Evolutionary conservation across 1,140 invertebrate genomes (phyloP).

Genomic region (Trachymyrmex cornetzi): DNA sequence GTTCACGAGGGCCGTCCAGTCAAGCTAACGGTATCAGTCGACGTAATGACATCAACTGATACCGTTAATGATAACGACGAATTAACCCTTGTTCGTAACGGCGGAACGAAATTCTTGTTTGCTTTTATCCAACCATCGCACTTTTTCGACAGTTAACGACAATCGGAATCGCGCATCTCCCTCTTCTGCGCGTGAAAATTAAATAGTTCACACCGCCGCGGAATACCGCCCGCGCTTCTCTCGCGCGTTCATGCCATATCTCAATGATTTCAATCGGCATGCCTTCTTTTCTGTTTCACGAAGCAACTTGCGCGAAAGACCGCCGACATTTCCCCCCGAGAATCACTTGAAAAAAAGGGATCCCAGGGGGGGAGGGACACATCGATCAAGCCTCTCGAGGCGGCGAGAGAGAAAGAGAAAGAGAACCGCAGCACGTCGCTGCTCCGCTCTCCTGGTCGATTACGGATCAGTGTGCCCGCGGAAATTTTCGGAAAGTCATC

Average conservation of each 20-base stretch:
- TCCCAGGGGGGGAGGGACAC: slow-evolving; percentile 69
- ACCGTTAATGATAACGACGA: neutral
- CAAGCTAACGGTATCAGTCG: too few species aligned
- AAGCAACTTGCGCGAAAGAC: neutral
- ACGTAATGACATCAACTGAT: neutral
- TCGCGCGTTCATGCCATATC: neutral
- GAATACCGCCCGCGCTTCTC: neutral
- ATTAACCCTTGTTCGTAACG: slow-evolving; percentile 7
- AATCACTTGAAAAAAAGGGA: neutral
- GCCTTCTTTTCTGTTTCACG: neutral
- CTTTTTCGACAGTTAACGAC: slow-evolving; percentile 13
- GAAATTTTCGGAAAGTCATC: slow-evolving; percentile 84
- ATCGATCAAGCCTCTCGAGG: slow-evolving; percentile 83
- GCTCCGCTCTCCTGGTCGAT: slow-evolving; percentile 79
- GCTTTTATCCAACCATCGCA: neutral
- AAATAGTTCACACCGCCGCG: neutral
- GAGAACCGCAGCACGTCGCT: slow-evolving; percentile 73
- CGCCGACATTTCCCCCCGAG: neutral
- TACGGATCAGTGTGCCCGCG: slow-evolving; percentile 82
- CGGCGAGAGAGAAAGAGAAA: slow-evolving; percentile 39
- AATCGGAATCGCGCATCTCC: neutral
- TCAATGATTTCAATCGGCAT: neutral
- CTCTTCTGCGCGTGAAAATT: neutral
- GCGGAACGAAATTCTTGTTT: neutral
- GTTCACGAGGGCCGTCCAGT: neutral